Base-by-base conservation (phyloP, 2,113 vertebrate species). In the Stigmatopora argus region DNA sequence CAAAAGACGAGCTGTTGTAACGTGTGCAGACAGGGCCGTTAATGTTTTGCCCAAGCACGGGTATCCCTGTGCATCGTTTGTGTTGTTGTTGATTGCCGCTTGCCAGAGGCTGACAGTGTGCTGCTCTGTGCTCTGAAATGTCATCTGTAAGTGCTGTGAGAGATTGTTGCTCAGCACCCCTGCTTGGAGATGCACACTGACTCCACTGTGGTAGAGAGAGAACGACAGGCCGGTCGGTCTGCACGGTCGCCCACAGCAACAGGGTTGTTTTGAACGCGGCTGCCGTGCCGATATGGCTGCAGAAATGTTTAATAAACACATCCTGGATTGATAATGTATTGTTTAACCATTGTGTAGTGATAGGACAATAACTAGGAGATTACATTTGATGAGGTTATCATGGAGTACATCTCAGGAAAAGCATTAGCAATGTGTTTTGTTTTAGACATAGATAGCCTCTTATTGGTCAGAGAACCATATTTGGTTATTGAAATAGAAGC, bases 61-160 rank as follows among this genome's bases (percentile, higher is more conserved):
- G 79, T 72, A 74, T 83, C 73, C 75, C 74, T 71, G 63, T 74
- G 65, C 74, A 70, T 80, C 72, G 62, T 78, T 74, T 78, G 69
- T 86, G 79, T 83, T 85, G 82, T 86, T 83, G 72, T 72, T 84
- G 78, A 81, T 82, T 84, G 82, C 79, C 19, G 79, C 79, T 84
- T 87, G 83, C 83, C 84, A 82, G 66, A 79, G 72, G 57, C 78
- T 38, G 66, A 70, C 80, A 67, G 52, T 56, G 69, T 69, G 73
- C 60, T 38, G 26, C 71, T 67, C 45, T 51, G 55, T 41, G 69
- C 80, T 64, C 64, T 75, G 69, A 71, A 78, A 85, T 83, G 81
- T 87, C 86, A 81, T 85, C 72, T 77, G 76, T 70, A 81, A 87
- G 83, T 83, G 79, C 71, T 70, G 81, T 83, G 84, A 79, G 74